Base-by-base conservation (phyloP, 2,113 vertebrate species). In the Pleuronectes platessa region DNA sequence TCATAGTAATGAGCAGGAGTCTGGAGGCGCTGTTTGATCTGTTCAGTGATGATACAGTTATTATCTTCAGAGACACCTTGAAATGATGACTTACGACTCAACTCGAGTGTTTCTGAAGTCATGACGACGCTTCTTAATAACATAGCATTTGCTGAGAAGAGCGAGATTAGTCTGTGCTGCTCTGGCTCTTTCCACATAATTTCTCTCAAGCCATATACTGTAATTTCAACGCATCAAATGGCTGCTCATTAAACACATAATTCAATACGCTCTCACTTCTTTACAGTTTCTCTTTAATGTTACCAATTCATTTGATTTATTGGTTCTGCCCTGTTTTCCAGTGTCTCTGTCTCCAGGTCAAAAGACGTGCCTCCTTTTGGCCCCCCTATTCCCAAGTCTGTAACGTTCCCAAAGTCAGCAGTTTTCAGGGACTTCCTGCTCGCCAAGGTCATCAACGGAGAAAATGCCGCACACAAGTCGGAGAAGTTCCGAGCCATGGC, bases 401-500 rank as follows among this genome's bases (percentile, higher is more conserved):
- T 99, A 64, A 99, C 97, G 75, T 99, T 99, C 81, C 97, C 98
- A 49, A 99, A 99, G 86, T 99, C 97, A 0, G 97, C 97, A 0
- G 98, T 99, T 71, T 99, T 99, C 89, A 95, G 98, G 97, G 98
- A 99, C 97, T 99, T 99, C 92, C 96, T 99, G 31, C 94, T 99
- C 67, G 98, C 98, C 79, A 99, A 99, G 94, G 98, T 98, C 61
- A 99, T 99, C 90, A 99, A 99, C 6, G 97, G 97, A 49, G 98
- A 99, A 90, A 99, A 99, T 8, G 97, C 98, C 0, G 97, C 98
- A 2, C 98, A 99, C 89, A 99, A 99, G 14, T 99, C 97, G 0
- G 97, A 99, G 88, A 99, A 99, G 91, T 99, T 99, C 82, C 92
- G 96, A 21, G 97, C 97, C 23, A 99, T 99, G 98, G 98, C 98